Conservation (phyloP, 2,888 invertebrate genomes). For the Caenorhabditis macrosperma region DNA sequence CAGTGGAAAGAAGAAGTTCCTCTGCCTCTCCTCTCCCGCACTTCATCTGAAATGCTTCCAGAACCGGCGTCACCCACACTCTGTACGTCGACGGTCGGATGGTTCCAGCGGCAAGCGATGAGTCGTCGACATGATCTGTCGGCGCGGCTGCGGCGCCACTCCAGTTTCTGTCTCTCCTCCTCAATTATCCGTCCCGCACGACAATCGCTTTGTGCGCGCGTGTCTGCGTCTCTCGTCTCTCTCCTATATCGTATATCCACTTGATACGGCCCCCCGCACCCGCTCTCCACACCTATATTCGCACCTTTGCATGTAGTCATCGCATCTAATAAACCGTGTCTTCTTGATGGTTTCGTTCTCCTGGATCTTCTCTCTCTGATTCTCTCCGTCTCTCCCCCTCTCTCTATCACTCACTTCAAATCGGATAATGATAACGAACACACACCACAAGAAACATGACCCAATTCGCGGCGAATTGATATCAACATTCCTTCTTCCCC, state of each 20-base stretch:
- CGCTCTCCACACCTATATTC: constrained; percentile 7
- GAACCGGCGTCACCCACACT: constrained; percentile 83
- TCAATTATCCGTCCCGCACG: neutral
- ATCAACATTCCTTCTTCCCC: constrained; percentile 22
- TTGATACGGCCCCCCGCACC: constrained; percentile 11
- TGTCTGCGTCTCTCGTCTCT: neutral
- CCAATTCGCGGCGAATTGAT: constrained; percentile 13
- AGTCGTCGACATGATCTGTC: neutral
- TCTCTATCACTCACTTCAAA: neutral
- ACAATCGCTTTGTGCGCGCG: neutral
- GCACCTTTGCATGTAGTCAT: neutral
- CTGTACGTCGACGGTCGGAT: constrained; percentile 69
- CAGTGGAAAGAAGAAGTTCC: constrained; percentile 66
- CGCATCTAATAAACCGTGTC: neutral
- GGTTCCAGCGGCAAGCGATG: constrained; percentile 10
- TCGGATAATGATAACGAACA: neutral
- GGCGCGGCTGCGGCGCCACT: neutral
- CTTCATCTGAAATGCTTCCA: constrained; percentile 3
- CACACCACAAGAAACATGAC: constrained; percentile 22
- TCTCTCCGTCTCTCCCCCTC: neutral
- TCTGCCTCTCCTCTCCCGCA: neutral
- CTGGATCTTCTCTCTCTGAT: neutral
- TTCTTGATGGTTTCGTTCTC: neutral
- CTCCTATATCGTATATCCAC: constrained; percentile 49
- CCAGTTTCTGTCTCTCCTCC: neutral